Base-by-base conservation (phyloP, 2,888 invertebrate genomes). In the Sphaerophoria taeniata region DNA sequence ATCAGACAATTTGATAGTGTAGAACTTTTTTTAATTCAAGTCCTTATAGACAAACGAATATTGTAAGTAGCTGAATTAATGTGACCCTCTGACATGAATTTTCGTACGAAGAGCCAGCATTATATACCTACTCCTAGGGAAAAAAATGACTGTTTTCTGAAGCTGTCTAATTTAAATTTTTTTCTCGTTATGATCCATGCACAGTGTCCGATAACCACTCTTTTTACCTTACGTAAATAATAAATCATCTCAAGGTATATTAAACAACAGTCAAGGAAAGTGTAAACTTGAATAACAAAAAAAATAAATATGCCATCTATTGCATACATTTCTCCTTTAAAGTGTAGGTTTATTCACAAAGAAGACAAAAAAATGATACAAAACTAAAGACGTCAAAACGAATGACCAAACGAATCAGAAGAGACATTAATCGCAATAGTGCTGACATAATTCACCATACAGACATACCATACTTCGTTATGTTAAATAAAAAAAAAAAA, bases 351-450 rank as follows among this genome's bases (percentile, higher is more conserved):
- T n/a, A n/a, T n/a, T n/a, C n/a, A n/a, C n/a, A n/a, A n/a, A n/a
- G n/a, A n/a, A 47, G 69, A 71, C 49, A 56, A 49, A 33, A 24
- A 43, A 74, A 63, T 70, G 14, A 16, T 53, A 34, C 34, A 31
- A 73, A 67, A 67, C 43, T 74, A 16, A 63, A 63, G 55, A 55
- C 36, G 63, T 69, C 74, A 79, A 78, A 70, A 74, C 47, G 61
- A 83, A 53, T 65, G 78, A 65, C 69, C 45, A 58, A 74, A 51
- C 70, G 53, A 83, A 78, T 70, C 53, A 74, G 53, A 74, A 74
- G 47, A 74, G 74, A 67, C 83, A 71, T 74, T 71, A 70, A 78
- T 83, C 78, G 69, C 56, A 49, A 70, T 63, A 69, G 14, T 47
- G 58, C 58, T 81, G 81, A 76, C 60, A 61, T 72, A 67, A 53